Evolutionary conservation across 2,797 vertebrate species (phyloP), one percentile per base, ranked within the genome.

Genomic region (Lacerta viridis): DNA sequence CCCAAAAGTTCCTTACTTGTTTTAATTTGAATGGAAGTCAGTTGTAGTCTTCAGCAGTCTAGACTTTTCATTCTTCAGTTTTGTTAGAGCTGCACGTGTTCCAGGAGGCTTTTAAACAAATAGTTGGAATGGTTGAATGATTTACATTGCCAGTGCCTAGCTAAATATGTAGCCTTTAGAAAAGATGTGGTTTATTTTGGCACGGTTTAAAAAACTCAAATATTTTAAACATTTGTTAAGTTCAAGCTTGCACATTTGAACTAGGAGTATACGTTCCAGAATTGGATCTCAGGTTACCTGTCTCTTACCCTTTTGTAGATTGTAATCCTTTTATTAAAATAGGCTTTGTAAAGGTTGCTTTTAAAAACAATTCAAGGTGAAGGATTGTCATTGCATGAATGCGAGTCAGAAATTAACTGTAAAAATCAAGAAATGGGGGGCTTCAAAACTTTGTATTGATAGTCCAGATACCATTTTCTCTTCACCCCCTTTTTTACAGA

Each of bases 181-280:
- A 97, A 97, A 97, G 96, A 96, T 96, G 94, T 95, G 93, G 97
- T 97, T 98, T 97, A 94, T 97, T 97, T 97, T 97, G 97, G 97
- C 97, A 97, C 93, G 88, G 92, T 96, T 95, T 96, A 93, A 95
- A 96, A 97, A 97, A 97, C 95, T 96, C 96, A 97, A 96, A 96
- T 97, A 97, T 97, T 97, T 97, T 97, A 98, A 97, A 97, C 97
- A 97, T 97, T 98, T 97, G 97, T 97, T 97, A 96, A 97, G 97
- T 98, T 97, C 5, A 84, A 97, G 97, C 97, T 97, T 97, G 97
- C 95, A 98, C 94, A 97, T 97, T 97, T 96, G 96, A 97, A 96
- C 96, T 94, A 96, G 93, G 95, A 96, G 95, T 93, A 93, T 95
- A 93, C 90, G 87, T 96, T 97, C 95, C 96, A 95, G 95, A 96